phyloP scores from a whole-genome alignment of 2,113 vertebrate species.

The Archilochus colubris region DNA sequence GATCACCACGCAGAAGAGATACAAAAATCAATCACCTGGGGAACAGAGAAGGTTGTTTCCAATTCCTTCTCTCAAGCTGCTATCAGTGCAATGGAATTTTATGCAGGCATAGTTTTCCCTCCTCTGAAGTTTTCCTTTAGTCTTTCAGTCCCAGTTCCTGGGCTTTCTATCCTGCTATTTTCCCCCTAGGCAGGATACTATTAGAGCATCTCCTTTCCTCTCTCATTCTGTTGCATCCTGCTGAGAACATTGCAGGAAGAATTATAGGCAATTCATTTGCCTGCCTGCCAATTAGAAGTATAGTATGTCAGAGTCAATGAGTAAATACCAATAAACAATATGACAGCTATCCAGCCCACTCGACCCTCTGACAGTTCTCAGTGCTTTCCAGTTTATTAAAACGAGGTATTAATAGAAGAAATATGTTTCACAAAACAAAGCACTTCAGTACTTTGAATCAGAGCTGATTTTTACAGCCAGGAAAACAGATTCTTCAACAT shows the following conservation, averaged over 20 bases:
- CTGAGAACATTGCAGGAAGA: neutral
- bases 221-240: neutral
- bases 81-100: neutral
- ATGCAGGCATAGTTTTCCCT: neutral
- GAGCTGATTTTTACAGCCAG: neutral
- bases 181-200: neutral
- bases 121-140: neutral
- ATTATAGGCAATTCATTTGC: constrained; percentile 36
- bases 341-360: constrained; percentile 26
- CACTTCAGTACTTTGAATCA: neutral
- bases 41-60: neutral
- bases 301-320: constrained; percentile 27
- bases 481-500: neutral
- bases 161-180: neutral
- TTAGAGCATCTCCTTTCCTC: neutral
- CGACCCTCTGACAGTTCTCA: constrained; percentile 23
- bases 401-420: constrained; percentile 29
- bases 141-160: neutral
- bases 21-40: neutral
- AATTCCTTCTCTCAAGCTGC: neutral
- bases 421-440: neutral
- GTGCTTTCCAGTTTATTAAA: constrained; percentile 34
- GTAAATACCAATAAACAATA: constrained; percentile 50
- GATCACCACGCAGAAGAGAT: neutral
- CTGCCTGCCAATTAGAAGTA: constrained; percentile 49